These are phyloP conservation scores for Scarus forsteni DNA, from an alignment of 2,797 vertebrate species.

Conservation along the genomic window DNA sequence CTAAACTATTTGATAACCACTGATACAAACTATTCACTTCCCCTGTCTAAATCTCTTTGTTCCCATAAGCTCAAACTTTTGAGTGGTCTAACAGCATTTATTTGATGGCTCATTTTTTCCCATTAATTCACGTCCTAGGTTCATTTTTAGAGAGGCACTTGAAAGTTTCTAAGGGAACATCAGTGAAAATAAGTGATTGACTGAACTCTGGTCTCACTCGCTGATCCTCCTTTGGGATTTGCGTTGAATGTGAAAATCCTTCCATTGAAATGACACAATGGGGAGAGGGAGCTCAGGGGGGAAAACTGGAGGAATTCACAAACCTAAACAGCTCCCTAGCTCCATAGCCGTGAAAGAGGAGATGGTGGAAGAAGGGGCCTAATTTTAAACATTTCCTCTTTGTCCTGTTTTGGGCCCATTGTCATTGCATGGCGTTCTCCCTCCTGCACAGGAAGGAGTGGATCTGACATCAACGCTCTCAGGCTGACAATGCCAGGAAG, in stretches of 20 bases:
- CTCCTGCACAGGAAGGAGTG: slow-evolving; percentile 88
- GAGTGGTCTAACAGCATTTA: not conserved
- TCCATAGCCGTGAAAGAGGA: slow-evolving; percentile 73
- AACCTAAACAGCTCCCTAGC: slow-evolving; percentile 75
- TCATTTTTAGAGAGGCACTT: slow-evolving; percentile 45
- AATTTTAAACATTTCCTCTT: slow-evolving; percentile 88
- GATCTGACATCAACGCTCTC: slow-evolving; percentile 87
- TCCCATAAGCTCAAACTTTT: not conserved
- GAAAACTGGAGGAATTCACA: slow-evolving; percentile 73
- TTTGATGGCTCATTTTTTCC: not conserved
- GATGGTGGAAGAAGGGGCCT: slow-evolving; percentile 78
- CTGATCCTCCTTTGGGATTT: slow-evolving; percentile 81
- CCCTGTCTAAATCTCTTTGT: not conserved
- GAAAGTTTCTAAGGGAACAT: slow-evolving; percentile 49
- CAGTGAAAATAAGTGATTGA: slow-evolving; percentile 77
- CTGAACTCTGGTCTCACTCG: slow-evolving; percentile 79
- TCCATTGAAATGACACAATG: slow-evolving; percentile 83
- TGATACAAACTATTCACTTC: too few species aligned
- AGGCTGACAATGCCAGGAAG: slow-evolving; percentile 87
- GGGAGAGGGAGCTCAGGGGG: slow-evolving; percentile 72
- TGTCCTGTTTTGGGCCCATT: slow-evolving; percentile 86
- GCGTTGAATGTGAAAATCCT: slow-evolving; percentile 83
- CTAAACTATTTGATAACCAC: too few species aligned
- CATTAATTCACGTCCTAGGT: slow-evolving; percentile 1
- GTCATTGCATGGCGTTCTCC: slow-evolving; percentile 81